Base-by-base conservation (phyloP, 2,888 invertebrate genomes). In the Mimas tiliae region DNA sequence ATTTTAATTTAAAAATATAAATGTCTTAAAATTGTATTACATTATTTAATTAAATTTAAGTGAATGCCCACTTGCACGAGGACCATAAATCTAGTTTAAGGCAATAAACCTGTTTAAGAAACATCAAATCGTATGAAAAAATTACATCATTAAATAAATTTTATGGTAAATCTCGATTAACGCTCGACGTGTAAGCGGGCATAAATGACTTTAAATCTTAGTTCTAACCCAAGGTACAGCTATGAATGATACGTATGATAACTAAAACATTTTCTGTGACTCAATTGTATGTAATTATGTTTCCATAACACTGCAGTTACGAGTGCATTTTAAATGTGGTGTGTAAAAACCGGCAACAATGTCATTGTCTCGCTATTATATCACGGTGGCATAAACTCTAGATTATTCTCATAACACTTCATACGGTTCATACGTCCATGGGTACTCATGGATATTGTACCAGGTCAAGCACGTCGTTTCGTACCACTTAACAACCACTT, bases 291-390 rank as follows among this genome's bases (percentile, higher is more conserved):
- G 55, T 58, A 11, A 58, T 38, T 50, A 19, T 19, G 38, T 38
- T 55, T 16, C 38, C 55, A 55, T 38, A 58, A 19, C 58, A 52
- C 27, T 38, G 58, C 19, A 42, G 16, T 58, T 58, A 58, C 16
- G 53, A 53, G 58, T 58, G 58, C 58, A 58, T 42, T 58, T 38
- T 42, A 58, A 58, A 58, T 19, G 58, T 55, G 33, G 38, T 38
- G 55, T 53, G 27, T 45, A 64, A 64, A 64, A 47, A 53, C 53
- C 34, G 65, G 55, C 65, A 70, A 63, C 74, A 75, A 69, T 75
- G 76, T 72, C 78, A 76, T 77, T 76, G 78, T 77, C 72, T 72
- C 42, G 58, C 52, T 68, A 63, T 66, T 72, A 71, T 68, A 58
- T 69, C 68, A 68, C 67, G 53, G 67, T 71, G 70, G 68, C 72